Evolutionary conservation across 1,140 invertebrate genomes (phyloP), one percentile per base, ranked within the genome.

Genomic region (Patella vulgata): DNA sequence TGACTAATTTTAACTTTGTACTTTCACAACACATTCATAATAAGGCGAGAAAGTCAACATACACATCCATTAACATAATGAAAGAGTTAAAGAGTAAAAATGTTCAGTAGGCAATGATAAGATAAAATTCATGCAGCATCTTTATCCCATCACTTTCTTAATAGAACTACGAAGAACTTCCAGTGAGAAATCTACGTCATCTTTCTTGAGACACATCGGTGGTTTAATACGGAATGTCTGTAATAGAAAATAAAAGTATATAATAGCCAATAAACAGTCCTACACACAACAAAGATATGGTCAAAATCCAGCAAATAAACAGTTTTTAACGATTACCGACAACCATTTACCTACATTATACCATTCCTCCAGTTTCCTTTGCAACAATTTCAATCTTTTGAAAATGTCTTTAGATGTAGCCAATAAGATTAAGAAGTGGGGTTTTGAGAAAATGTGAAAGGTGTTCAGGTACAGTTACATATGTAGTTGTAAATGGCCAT

Each of bases 171-270:
- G 71, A 14, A 87, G 68, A 5, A 82, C 83, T 91, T 95, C 81
- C 88, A 93, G 78, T 89, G 86, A 74, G 63, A 93, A 95, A 81
- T 96, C 91, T 4, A 90, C 93, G 85, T 99, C 95, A 63, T 88
- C 87, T 80, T 91, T 91, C 1, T 89, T 93, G 47, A 98, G 90
- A 81, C 95, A 98, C 93, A 98, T 96, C 0, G 97, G 96, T 25
- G 97, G 97, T 79, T 97, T 96, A 56, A 99, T 91, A 71, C 96
- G 85, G n/a, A 98, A 86, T 0, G 96, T 91, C 93, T 96, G 86
- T 40, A 83, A 70, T 36, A 51, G 50, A 52, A 71, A 68, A 56
- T 12, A 52, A 61, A 59, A 31, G n/a, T 17, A 50, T 39, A 23
- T 11, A 40, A 40, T 5, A 40, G 27, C 0, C 8, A 19, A 46